A percentile compares a stretch with the other conserved stretches of the same genome.
Evolutionary conservation across 2,113 vertebrate genomes (phyloP).

Genomic region (Phalacrocorax carbo): DNA sequence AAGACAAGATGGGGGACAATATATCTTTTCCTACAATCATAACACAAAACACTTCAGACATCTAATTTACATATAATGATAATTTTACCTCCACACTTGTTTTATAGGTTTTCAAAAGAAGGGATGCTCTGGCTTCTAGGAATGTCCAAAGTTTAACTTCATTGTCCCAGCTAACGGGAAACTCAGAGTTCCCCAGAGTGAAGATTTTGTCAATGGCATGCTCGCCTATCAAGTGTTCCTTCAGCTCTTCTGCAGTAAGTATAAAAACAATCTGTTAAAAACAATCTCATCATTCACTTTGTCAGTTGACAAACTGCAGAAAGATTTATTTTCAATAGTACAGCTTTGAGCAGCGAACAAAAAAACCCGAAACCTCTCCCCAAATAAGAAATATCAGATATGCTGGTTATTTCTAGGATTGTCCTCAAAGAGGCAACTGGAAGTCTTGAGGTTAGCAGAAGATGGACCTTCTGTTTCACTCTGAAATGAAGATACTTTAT

Average conservation of each 20-base stretch:
- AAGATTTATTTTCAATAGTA: not conserved
- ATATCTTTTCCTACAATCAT: not conserved
- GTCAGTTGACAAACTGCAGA: not conserved
- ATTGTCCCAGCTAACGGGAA: constrained; percentile 97
- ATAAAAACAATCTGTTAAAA: constrained; percentile 45
- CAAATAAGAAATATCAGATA: not conserved
- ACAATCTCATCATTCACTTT: not conserved
- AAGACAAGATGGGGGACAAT: not conserved
- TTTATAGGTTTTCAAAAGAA: constrained; percentile 95
- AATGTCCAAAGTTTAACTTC: constrained; percentile 98
- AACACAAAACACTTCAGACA: not conserved
- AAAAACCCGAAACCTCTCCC: not conserved
- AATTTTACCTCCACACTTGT: constrained; percentile 83
- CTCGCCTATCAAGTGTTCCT: constrained; percentile 91
- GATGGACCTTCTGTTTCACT: not conserved
- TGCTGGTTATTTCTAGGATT: not conserved
- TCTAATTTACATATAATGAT: not conserved
- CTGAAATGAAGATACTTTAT: not conserved
- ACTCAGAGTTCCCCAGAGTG: constrained; percentile 92
- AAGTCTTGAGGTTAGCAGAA: not conserved
- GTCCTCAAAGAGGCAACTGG: not conserved
- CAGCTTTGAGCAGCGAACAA: not conserved
- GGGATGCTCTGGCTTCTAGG: constrained; percentile 90
- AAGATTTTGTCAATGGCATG: constrained; percentile 92
- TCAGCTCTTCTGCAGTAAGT: constrained; percentile 87